phyloP scores from a whole-genome alignment of 1,140 invertebrate species.

The Eupeodes corollae region DNA sequence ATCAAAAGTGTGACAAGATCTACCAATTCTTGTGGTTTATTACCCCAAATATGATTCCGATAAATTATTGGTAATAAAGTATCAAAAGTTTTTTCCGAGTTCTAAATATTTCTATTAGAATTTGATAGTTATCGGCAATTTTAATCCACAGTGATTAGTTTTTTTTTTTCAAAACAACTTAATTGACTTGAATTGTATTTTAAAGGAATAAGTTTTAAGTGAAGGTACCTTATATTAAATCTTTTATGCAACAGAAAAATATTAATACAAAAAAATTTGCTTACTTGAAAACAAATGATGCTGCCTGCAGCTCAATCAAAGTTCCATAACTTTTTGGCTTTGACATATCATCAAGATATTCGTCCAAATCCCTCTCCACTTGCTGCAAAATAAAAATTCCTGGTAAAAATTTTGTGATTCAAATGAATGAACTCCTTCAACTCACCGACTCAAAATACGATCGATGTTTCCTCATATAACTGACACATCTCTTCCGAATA shows the following conservation, averaged over 20 bases:
- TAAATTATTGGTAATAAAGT: no score
- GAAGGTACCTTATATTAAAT: not conserved
- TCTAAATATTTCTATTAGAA: no score
- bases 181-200: no score
- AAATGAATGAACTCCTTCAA: slow-evolving; percentile 16
- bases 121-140: no score
- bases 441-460: slow-evolving; percentile 40
- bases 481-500: slow-evolving; percentile 58
- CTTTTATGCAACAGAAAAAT: not conserved
- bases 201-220: no score
- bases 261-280: slow-evolving; percentile 10
- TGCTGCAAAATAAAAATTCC: slow-evolving; percentile 13
- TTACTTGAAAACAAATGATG: slow-evolving; percentile 57
- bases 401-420: not conserved
- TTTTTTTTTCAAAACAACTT: no score
- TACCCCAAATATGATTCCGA: no score
- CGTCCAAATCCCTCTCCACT: slow-evolving; percentile 43
- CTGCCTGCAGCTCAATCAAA: slow-evolving; percentile 54
- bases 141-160: no score
- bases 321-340: slow-evolving; percentile 58
- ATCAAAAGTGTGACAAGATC: no score
- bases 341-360: slow-evolving; percentile 54
- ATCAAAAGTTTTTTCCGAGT: no score
- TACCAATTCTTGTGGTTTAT: no score
- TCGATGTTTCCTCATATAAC: slow-evolving; percentile 53